Conservation (phyloP, 2,888 invertebrate species). For the Clostera curtula region DNA sequence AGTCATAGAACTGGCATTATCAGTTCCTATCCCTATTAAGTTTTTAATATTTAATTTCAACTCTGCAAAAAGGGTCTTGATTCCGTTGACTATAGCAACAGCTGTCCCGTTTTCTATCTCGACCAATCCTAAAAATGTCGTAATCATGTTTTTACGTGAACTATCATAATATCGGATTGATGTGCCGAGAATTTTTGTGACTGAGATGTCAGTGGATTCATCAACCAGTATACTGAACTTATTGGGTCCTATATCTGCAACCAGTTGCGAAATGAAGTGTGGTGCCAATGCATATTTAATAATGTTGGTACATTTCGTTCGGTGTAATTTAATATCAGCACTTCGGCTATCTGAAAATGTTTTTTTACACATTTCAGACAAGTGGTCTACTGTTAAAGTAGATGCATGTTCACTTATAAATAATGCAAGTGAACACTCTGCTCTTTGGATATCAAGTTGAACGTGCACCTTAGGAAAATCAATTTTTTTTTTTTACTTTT, state of each 20-base stretch:
- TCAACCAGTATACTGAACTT: constrained; percentile 8
- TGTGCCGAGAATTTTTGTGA: constrained; percentile 9
- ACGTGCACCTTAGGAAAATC: no score
- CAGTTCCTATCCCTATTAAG: constrained; percentile 25
- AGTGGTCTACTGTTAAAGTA: constrained; percentile 6
- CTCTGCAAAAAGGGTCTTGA: neutral
- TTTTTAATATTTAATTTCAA: constrained; percentile 8
- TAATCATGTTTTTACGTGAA: constrained; percentile 1
- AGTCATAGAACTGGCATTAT: constrained; percentile 34
- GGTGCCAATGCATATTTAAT: constrained; percentile 11
- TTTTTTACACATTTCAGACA: constrained; percentile 6
- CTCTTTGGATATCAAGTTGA: no score
- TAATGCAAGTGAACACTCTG: constrained; percentile 4
- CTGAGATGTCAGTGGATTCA: constrained; percentile 11
- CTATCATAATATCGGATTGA: constrained; percentile 10
- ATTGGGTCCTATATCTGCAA: constrained; percentile 8
- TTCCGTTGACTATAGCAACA: neutral
- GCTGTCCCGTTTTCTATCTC: neutral
- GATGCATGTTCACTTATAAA: constrained; percentile 9
- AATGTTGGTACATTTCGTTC: constrained; percentile 12
- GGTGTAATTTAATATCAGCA: constrained; percentile 7
- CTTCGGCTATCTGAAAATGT: constrained; percentile 4
- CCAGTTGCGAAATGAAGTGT: constrained; percentile 6
- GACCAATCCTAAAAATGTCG: neutral
- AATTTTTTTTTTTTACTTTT: no score